A percentile compares a stretch with the other conserved stretches of the same genome.
phyloP scores from a whole-genome alignment of 2,888 invertebrate genomes.

The Fragum fragum region DNA sequence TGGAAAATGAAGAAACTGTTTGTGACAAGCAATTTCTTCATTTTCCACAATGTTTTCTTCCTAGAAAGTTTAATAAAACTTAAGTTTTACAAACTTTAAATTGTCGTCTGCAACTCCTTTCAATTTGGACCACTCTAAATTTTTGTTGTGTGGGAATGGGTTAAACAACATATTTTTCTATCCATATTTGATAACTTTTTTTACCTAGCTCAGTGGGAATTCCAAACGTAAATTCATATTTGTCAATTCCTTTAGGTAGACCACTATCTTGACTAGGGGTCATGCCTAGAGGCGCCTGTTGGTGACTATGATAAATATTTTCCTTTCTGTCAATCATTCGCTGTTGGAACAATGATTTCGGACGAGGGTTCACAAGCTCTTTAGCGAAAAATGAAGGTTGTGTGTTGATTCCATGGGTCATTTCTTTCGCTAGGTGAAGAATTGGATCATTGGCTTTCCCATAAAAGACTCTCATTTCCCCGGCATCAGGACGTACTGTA shows the following conservation, averaged over 20 bases:
- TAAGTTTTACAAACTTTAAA: no score
- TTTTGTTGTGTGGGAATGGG: no score
- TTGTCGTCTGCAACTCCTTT: no score
- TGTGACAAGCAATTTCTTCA: no score
- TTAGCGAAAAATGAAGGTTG: slow-evolving; percentile 79
- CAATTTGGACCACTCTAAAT: no score
- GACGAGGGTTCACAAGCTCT: slow-evolving; percentile 82
- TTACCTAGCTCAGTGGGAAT: slow-evolving; percentile 83
- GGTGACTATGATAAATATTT: slow-evolving; percentile 79
- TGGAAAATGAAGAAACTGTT: no score
- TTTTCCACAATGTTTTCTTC: no score
- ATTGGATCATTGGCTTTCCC: slow-evolving; percentile 85
- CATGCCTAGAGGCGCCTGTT: slow-evolving; percentile 82
- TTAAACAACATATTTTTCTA: no score
- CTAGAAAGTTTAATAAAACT: no score
- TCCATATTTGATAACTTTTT: no score
- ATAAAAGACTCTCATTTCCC: slow-evolving; percentile 84
- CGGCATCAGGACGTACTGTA: slow-evolving; percentile 83
- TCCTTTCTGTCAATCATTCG: slow-evolving; percentile 81
- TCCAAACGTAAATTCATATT: slow-evolving; percentile 82
- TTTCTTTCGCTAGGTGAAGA: slow-evolving; percentile 82
- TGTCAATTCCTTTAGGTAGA: slow-evolving; percentile 78
- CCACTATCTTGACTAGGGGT: slow-evolving; percentile 80
- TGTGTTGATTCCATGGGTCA: slow-evolving; percentile 84
- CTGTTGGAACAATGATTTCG: slow-evolving; percentile 83